Evolutionary conservation across 2,113 vertebrate species (phyloP), one percentile per base, ranked within the genome.

Genomic region (Ia io): DNA sequence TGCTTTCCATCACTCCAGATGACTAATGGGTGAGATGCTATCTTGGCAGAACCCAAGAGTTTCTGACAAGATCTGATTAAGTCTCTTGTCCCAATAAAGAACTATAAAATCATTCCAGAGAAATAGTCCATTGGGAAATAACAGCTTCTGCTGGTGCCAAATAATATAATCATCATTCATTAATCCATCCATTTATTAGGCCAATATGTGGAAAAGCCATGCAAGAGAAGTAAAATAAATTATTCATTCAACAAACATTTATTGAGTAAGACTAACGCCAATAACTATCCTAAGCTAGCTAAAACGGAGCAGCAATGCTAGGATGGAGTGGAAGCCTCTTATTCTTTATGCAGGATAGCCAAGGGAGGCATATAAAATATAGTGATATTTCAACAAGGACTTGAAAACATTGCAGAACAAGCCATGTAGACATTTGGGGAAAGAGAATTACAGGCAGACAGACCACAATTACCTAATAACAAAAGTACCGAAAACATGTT

Each of bases 181-280:
- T 49, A 79, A 84, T 84, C 92, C 12, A 97, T 40, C 30, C 30
- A 59, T 32, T 93, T 84, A 89, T 80, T 89, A 95, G 59, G 28
- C 76, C 92, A 97, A 97, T 76, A 89, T 30, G 76, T 77, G 63
- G 91, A 76, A 25, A 94, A 95, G 83, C 18, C 18, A 92, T 63
- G 47, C 82, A 93, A 93, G 42, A 84, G 9, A 80, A 86, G 80
- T 90, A 95, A 82, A 94, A 82, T 88, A 83, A 94, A 92, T 96
- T 89, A 91, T 83, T 82, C 44, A 91, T 53, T 94, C 73, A 84
- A 49, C 87, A 91, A 92, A 76, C 53, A 96, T 83, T 94, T 91
- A 76, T n/a, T 87, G 86, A 94, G n/a, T 89, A 77, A 77, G 69
- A 78, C n/a, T 32, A 44, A 70, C 49, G 35, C 79, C 84, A 95